These are phyloP conservation scores for Notocelia uddmanniana DNA, from an alignment of 2,888 invertebrate genomes.

Conservation along the genomic window DNA sequence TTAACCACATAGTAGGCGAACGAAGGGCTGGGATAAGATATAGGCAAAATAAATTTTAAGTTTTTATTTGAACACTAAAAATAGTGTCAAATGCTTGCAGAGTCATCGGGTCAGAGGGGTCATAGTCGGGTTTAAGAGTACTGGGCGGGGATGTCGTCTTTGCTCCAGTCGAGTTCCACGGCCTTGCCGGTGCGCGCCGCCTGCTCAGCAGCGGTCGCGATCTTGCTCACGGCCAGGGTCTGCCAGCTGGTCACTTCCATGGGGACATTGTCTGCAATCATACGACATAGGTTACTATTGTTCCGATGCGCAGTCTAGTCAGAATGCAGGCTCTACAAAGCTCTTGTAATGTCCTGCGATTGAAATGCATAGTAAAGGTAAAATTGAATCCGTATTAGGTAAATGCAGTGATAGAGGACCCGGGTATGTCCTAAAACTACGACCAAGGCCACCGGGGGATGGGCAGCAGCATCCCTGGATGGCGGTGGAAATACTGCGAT, in stretches of 20 bases:
- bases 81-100: not conserved
- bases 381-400: no score
- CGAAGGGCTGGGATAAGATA: not conserved
- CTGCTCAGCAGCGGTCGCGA: slow-evolving; percentile 85
- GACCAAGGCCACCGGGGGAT: no score
- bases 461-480: no score
- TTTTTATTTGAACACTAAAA: not conserved
- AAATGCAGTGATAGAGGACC: no score
- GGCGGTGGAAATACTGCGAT: no score
- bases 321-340: no score
- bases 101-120: slow-evolving; percentile 1
- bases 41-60: not conserved
- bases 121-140: slow-evolving; percentile 59
- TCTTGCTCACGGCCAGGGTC: slow-evolving; percentile 84
- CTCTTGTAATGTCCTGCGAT: no score
- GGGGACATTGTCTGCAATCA: slow-evolving; percentile 60
- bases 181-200: slow-evolving; percentile 82
- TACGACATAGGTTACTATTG: not conserved
- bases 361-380: no score
- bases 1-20: no score
- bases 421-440: no score
- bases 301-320: no score
- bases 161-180: slow-evolving; percentile 82
- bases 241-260: slow-evolving; percentile 79
- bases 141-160: slow-evolving; percentile 70